Percentiles rank a stretch among this genome's conserved stretches.
phyloP scores from a whole-genome alignment of 92 coral and sea anemone species.

The Chrysogorgia sp. region DNA sequence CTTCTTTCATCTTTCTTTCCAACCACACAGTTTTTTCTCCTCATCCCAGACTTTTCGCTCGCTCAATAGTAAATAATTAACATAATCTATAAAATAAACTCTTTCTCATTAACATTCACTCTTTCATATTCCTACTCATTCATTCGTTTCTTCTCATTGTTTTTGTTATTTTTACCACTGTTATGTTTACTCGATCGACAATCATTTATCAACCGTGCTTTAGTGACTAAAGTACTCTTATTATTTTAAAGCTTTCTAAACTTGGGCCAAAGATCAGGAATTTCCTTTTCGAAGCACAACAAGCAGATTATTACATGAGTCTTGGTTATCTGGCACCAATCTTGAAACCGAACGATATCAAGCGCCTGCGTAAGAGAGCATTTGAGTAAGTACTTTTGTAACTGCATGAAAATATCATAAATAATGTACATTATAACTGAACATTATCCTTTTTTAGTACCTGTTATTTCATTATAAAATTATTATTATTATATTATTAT shows the following conservation, averaged over 20 bases:
- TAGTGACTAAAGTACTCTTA: not conserved
- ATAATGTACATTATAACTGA: too few relatives aligned
- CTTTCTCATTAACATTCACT: too few relatives aligned
- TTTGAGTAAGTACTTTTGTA: slow-evolving; percentile 67
- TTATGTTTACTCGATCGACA: not conserved
- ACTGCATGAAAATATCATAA: not conserved
- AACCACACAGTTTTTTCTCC: too few relatives aligned
- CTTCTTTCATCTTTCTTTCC: too few relatives aligned
- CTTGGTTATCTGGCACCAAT: slow-evolving; percentile 80
- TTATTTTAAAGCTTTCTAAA: slow-evolving; percentile 62
- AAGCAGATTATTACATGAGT: slow-evolving; percentile 81
- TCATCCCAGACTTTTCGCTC: too few relatives aligned
- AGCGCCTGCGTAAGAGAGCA: slow-evolving; percentile 68
- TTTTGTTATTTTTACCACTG: not conserved
- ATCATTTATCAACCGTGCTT: not conserved
- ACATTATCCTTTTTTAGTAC: too few relatives aligned
- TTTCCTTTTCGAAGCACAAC: slow-evolving; percentile 59
- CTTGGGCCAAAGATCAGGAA: slow-evolving; percentile 83
- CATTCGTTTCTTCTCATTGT: not conserved
- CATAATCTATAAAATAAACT: too few relatives aligned
- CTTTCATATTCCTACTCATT: too few relatives aligned
- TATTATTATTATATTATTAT: too few relatives aligned
- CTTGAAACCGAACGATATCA: slow-evolving; percentile 76
- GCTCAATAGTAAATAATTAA: too few relatives aligned
- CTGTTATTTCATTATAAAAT: too few relatives aligned